These are phyloP conservation scores for Aphelinus atriplicis DNA, from an alignment of 1,140 invertebrate genomes.

Conservation along the genomic window DNA sequence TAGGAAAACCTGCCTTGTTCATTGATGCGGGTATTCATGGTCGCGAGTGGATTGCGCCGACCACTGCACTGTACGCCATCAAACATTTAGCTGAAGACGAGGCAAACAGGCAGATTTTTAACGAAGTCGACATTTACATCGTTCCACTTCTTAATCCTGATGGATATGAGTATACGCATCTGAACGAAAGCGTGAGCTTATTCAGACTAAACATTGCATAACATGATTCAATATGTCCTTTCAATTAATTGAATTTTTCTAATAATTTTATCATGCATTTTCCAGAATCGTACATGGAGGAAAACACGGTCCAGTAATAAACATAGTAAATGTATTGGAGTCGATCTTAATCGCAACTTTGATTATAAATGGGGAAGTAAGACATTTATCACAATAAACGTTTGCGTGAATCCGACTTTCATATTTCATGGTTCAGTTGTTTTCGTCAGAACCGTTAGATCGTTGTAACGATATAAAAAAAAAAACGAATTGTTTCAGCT, in stretches of 20 bases:
- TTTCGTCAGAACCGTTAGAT: conserved; percentile 28
- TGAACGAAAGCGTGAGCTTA: conserved; percentile 13
- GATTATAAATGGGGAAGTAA: conserved; percentile 71
- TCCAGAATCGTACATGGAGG: conserved; percentile 63
- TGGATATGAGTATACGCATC: conserved; percentile 74
- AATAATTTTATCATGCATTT: not conserved
- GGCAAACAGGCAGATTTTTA: conserved; percentile 64
- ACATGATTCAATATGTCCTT: too few species aligned
- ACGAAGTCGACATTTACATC: conserved; percentile 70
- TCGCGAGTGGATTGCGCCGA: conserved; percentile 76
- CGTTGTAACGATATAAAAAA: too few species aligned
- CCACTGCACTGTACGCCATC: conserved; percentile 73
- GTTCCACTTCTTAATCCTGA: conserved; percentile 75
- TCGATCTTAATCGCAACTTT: conserved; percentile 78
- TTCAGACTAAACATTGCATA: not conserved
- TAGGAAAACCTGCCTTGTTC: conserved; percentile 71
- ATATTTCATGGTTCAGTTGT: not conserved
- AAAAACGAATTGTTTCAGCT: conserved; percentile 34
- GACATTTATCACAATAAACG: not conserved
- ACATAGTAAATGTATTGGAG: conserved; percentile 62
- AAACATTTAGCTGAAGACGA: conserved; percentile 68
- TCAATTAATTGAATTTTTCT: too few species aligned
- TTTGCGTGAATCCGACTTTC: too few species aligned
- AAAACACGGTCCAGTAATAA: conserved; percentile 63
- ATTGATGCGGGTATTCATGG: conserved; percentile 75